Evolutionary conservation across 2,113 vertebrate species (phyloP), one percentile per base, ranked within the genome.

Genomic region (Scomber colias): DNA sequence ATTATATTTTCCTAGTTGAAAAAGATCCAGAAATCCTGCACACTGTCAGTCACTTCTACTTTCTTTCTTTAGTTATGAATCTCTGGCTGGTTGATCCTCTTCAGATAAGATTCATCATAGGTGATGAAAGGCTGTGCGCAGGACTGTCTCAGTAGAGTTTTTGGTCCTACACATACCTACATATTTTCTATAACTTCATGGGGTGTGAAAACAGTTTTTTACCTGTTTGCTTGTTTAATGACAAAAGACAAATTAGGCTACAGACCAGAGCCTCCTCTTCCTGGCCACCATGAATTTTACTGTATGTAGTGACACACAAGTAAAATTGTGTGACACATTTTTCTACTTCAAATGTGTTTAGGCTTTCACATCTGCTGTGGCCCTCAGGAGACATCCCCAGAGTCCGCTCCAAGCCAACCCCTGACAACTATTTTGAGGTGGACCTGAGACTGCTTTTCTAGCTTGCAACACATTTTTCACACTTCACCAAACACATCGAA

Each of bases 391-490:
- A 81, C 81, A 50, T 49, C 81, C 70, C 81, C 56, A 3, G 19
- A 76, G 71, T 79, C 84, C 21, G 55, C 82, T 66, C 17, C 24
- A 1, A 82, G 79, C 82, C 62, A 51, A 69, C 69, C 80, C 60
- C 60, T 21, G 59, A 70, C 82, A 83, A 69, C 79, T 76, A 71
- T 85, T 87, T 77, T 63, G 57, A 88, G 87, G 75, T 35, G 80
- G 75, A 84, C 86, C 76, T 0, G 64, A 71, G 69, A 74, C 71
- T 64, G 70, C 74, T 80, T 86, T 77, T 81, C 44, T 14, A 68
- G 77, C 85, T 75, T n/a, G 54, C 88, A 83, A 80, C 75, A 75
- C 81, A 86, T 86, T 90, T 85, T 83, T 83, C 88, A 85, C 88
- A 82, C 86, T 87, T 77, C 77, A 84, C 61, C 77, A 86, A 91